These are phyloP conservation scores for Coelopa frigida DNA, from an alignment of 1,140 invertebrate genomes.

Conservation along the genomic window DNA sequence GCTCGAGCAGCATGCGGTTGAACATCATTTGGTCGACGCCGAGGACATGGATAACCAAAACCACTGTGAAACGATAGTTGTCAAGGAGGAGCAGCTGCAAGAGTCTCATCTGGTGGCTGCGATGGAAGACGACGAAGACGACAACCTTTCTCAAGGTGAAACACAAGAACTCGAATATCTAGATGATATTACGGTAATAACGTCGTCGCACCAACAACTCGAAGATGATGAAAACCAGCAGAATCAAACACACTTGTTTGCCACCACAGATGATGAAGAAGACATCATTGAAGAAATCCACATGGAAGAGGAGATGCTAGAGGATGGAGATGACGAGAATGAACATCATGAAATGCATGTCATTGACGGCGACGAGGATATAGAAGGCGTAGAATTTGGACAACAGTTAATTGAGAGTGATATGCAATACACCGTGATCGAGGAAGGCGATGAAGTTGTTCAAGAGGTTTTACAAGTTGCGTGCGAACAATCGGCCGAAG, in stretches of 20 bases:
- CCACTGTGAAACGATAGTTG: conserved; percentile 30
- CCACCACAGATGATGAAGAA: conserved; percentile 33
- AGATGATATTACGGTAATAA: conserved; percentile 19
- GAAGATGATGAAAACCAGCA: conserved; percentile 14
- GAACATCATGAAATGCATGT: conserved; percentile 19
- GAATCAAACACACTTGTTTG: conserved; percentile 17
- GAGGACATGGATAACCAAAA: conserved; percentile 24
- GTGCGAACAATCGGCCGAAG: too few relatives aligned
- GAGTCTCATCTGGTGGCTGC: conserved; percentile 18
- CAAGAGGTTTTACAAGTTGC: conserved; percentile 12
- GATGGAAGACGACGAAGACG: conserved; percentile 27
- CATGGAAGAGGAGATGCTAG: conserved; percentile 36
- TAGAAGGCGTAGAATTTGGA: conserved; percentile 16
- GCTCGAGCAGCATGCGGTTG: conserved; percentile 23
- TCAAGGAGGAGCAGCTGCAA: conserved; percentile 36
- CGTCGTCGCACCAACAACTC: conserved; percentile 7
- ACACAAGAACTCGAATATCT: conserved; percentile 27
- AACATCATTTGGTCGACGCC: conserved; percentile 14
- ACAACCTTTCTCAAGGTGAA: conserved; percentile 33
- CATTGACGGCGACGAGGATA: conserved; percentile 19
- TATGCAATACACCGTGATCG: conserved; percentile 34
- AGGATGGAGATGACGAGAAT: conserved; percentile 34
- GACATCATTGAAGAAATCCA: conserved; percentile 42
- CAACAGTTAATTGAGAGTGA: too few relatives aligned
- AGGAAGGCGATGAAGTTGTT: conserved; percentile 23